phyloP scores from a whole-genome alignment of 1,140 invertebrate genomes.

The Eufriesea mexicana region DNA sequence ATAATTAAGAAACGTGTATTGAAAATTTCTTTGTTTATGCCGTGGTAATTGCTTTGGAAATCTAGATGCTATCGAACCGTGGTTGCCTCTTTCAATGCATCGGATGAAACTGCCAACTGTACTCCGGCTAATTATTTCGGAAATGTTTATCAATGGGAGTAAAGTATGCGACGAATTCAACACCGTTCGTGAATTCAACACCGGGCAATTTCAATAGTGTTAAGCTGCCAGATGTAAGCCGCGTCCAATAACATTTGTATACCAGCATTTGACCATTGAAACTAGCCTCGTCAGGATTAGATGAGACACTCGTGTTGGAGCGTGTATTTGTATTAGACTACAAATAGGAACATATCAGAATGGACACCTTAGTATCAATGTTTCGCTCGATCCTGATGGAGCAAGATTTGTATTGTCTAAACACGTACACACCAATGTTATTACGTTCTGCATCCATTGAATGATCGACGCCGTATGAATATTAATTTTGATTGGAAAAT shows the following conservation, averaged over 20 bases:
- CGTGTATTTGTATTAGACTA: constrained; percentile 5
- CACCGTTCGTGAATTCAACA: not conserved
- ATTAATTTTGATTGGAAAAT: no score
- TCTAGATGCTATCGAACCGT: no score
- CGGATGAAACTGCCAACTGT: no score
- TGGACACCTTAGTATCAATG: not conserved
- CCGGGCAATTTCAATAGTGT: not conserved
- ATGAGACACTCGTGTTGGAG: not conserved
- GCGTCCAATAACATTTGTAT: constrained; percentile 16
- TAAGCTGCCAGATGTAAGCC: constrained; percentile 6
- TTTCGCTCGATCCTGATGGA: constrained; percentile 8
- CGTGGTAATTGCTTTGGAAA: no score
- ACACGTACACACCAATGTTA: not conserved
- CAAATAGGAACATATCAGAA: constrained; percentile 4
- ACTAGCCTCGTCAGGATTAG: constrained; percentile 6
- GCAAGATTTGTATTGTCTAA: not conserved
- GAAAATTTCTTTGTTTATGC: no score
- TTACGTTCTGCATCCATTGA: not conserved
- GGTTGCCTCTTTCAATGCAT: no score
- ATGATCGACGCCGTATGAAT: no score
- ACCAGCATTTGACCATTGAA: constrained; percentile 1
- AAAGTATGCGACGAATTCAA: not conserved
- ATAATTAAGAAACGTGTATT: no score
- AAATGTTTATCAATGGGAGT: no score
- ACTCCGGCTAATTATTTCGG: no score